These are phyloP conservation scores for Drosophila fungiperda DNA, from an alignment of 2,888 invertebrate species.

Conservation along the genomic window DNA sequence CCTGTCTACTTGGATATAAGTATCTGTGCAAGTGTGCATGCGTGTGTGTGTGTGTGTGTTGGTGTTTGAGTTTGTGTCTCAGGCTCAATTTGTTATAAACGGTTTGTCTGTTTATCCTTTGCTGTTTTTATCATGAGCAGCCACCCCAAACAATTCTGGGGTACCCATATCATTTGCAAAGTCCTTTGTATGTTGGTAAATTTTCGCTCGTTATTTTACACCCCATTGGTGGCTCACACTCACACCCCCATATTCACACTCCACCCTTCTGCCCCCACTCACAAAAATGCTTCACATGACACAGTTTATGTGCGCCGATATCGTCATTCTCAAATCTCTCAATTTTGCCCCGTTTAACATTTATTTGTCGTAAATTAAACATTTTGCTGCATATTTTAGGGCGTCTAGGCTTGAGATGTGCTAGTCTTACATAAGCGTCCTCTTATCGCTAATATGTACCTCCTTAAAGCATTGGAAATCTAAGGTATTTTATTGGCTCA, in stretches of 20 bases:
- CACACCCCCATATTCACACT: background rate
- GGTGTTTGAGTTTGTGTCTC: constrained; percentile 21
- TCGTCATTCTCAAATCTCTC: constrained; percentile 75
- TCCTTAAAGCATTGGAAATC: background rate
- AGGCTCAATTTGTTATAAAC: constrained; percentile 78
- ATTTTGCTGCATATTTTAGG: constrained; percentile 61
- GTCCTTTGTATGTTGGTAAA: constrained; percentile 62
- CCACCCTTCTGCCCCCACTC: background rate
- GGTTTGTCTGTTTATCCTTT: constrained; percentile 67
- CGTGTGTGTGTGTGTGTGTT: background rate
- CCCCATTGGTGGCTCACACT: constrained; percentile 63
- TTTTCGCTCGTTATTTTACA: constrained; percentile 76
- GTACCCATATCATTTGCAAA: constrained; percentile 75
- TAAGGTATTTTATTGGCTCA: constrained; percentile 18
- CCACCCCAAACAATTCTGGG: constrained; percentile 18
- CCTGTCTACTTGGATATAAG: constrained; percentile 36
- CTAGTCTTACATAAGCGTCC: background rate
- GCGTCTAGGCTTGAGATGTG: constrained; percentile 32
- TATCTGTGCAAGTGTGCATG: constrained; percentile 18
- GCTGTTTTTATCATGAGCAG: constrained; percentile 54
- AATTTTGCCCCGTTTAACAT: constrained; percentile 76
- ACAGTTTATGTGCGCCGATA: constrained; percentile 70
- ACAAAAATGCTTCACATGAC: constrained; percentile 42
- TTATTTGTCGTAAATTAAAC: constrained; percentile 80
- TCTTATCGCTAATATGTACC: background rate